These are phyloP conservation scores for Drosophila paramelanica DNA, from an alignment of 2,888 invertebrate species.

Conservation along the genomic window DNA sequence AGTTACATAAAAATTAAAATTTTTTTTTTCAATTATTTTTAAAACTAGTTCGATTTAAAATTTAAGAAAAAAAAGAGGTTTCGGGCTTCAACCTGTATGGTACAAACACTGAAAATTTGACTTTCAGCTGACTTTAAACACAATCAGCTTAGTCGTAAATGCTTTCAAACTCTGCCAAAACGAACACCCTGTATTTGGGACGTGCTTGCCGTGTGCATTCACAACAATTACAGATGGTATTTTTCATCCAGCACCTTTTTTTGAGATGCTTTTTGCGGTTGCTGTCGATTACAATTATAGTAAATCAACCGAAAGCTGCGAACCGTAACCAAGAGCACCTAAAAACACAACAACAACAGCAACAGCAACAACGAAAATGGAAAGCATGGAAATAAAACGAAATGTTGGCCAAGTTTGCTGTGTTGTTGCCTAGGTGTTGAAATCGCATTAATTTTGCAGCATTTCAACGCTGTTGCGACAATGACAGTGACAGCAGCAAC, in stretches of 20 bases:
- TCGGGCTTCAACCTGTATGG: background rate
- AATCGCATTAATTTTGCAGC: slow-evolving; percentile 64
- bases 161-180: too few species aligned
- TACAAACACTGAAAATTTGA: background rate
- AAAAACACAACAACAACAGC: slow-evolving; percentile 8
- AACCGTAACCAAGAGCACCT: slow-evolving; percentile 20
- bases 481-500: slow-evolving; percentile 34
- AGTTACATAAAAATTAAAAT: too few species aligned
- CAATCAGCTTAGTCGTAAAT: too few species aligned
- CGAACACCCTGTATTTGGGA: slow-evolving; percentile 7
- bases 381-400: slow-evolving; percentile 13
- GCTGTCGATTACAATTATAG: slow-evolving; percentile 60
- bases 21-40: too few species aligned
- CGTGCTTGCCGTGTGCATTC: slow-evolving; percentile 1
- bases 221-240: slow-evolving; percentile 21
- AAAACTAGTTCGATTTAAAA: too few species aligned
- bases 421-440: slow-evolving; percentile 38
- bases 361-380: slow-evolving; percentile 1
- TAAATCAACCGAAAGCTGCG: slow-evolving; percentile 60
- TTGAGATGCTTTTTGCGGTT: slow-evolving; percentile 28
- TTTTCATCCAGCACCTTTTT: slow-evolving; percentile 12
- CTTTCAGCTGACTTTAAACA: background rate
- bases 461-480: slow-evolving; percentile 51
- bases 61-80: too few species aligned
- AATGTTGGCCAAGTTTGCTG: slow-evolving; percentile 14